Evolutionary conservation across 2,797 vertebrate species (phyloP).

Genomic region (Holocentrus rufus): DNA sequence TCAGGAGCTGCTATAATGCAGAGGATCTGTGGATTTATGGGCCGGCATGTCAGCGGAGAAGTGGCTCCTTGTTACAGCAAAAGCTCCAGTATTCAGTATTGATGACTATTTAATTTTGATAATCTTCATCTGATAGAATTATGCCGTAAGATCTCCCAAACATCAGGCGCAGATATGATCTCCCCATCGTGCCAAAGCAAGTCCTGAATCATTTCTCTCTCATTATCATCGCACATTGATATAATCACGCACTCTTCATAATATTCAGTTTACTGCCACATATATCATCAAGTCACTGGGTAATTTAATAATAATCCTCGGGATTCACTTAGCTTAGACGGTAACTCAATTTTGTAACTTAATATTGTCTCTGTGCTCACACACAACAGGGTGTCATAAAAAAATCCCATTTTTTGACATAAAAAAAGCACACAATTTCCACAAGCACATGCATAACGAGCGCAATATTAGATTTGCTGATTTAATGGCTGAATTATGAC

Average conservation of each 20-base stretch:
- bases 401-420: conserved; percentile 57
- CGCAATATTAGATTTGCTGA: conserved; percentile 75
- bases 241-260: conserved; percentile 71
- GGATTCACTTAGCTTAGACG: conserved; percentile 75
- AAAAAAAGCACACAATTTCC: conserved; percentile 59
- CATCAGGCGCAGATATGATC: conserved; percentile 40
- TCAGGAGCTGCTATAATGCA: conserved; percentile 41
- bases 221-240: conserved; percentile 73
- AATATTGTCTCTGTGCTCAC: conserved; percentile 67
- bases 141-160: conserved; percentile 49
- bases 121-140: conserved; percentile 55
- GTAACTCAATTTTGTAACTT: conserved; percentile 78
- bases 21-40: conserved; percentile 14
- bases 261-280: conserved; percentile 72
- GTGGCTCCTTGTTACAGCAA: conserved; percentile 16
- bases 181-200: conserved; percentile 35
- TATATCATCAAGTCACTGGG: conserved; percentile 66
- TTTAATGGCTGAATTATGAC: conserved; percentile 72
- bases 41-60: conserved; percentile 17
- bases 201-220: conserved; percentile 57
- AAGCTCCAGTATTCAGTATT: conserved; percentile 27
- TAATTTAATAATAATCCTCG: conserved; percentile 77
- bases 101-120: conserved; percentile 63
- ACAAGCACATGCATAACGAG: conserved; percentile 69
- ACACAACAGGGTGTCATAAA: conserved; percentile 71